These are phyloP conservation scores for Cercopithecus neglectus DNA, from an alignment of 2,797 vertebrate species.

Conservation along the genomic window DNA sequence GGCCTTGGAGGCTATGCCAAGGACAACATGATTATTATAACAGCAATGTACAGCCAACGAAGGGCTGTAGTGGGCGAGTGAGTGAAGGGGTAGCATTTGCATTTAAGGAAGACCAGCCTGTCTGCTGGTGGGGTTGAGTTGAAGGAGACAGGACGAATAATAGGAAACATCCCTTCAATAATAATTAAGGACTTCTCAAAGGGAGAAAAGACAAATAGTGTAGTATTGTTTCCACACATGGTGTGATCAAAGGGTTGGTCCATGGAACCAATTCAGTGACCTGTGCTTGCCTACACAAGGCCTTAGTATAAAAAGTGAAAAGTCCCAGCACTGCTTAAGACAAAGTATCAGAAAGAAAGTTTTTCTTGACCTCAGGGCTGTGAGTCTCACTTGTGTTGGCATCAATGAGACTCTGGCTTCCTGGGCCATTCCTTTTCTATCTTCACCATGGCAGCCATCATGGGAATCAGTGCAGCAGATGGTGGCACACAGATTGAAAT, in stretches of 20 bases:
- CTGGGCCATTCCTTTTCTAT: background rate
- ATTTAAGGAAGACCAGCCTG: background rate
- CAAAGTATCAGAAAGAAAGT: background rate
- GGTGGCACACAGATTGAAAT: conserved; percentile 25
- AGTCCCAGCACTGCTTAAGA: background rate
- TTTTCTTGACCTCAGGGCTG: background rate
- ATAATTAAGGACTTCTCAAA: background rate
- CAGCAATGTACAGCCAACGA: background rate
- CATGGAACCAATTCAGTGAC: background rate
- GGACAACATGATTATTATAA: background rate
- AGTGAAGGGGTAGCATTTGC: background rate
- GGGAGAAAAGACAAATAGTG: background rate
- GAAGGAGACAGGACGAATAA: background rate
- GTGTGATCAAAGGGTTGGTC: background rate
- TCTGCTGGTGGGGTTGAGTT: background rate
- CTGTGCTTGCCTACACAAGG: background rate
- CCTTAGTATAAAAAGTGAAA: background rate
- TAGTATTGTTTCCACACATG: background rate
- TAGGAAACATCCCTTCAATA: background rate
- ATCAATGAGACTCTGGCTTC: background rate
- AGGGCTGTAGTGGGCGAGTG: background rate
- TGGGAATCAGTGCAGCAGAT: conserved; percentile 36
- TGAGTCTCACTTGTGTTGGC: background rate
- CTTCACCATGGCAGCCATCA: background rate
- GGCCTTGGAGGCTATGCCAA: background rate